A percentile compares a stretch with the other conserved stretches of the same genome.
Conservation (phyloP, 1,140 invertebrate genomes). For the Acyrthosiphon pisum region DNA sequence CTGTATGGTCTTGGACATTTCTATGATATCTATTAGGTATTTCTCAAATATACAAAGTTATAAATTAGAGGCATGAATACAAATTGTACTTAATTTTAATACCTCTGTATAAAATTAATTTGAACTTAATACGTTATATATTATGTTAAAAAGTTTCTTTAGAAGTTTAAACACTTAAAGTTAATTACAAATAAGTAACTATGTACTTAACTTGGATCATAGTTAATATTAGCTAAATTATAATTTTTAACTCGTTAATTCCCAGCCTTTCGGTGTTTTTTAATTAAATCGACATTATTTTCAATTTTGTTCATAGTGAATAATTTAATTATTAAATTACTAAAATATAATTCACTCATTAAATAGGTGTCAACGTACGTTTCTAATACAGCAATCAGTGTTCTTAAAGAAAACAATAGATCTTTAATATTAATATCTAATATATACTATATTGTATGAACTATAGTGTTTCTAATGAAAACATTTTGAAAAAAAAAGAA, state of each 20-base stretch:
- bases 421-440: no score
- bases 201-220: background rate
- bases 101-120: background rate
- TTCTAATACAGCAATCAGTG: background rate
- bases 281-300: background rate
- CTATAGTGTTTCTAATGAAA: background rate
- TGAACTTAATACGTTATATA: background rate
- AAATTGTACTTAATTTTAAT: background rate
- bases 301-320: background rate
- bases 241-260: background rate
- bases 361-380: background rate
- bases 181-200: background rate
- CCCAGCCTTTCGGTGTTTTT: background rate
- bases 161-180: background rate
- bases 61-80: background rate
- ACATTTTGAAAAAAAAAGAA: background rate
- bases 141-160: background rate
- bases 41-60: background rate
- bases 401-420: background rate
- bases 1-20: background rate
- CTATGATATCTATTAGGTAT: background rate
- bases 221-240: background rate
- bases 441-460: background rate
- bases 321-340: background rate
- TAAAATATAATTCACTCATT: background rate